Base-by-base conservation (phyloP, 2,797 vertebrate species). In the Manis javanica region DNA sequence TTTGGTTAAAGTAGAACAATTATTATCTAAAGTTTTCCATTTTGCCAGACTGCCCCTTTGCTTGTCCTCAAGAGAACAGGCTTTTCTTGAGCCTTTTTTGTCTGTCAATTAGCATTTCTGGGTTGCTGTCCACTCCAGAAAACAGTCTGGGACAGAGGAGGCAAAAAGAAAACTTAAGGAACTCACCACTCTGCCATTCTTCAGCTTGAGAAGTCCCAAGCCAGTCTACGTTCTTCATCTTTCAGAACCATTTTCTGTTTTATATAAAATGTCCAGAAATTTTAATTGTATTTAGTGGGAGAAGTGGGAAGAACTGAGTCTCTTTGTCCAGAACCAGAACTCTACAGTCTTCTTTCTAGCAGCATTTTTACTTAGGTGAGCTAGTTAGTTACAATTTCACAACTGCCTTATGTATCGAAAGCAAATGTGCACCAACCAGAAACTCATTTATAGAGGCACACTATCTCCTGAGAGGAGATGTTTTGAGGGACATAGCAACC, bases 401-500 rank as follows among this genome's bases (percentile, higher is more conserved):
- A 96, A 61, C 34, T 53, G 61, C 23, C 42, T 39, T 66, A 61
- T 26, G 55, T 19, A 90, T 34, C 78, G 82, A 49, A 94, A 96
- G 82, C 16, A 95, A 55, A 72, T 82, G 31, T 66, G 12, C 66
- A 57, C 21, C 42, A 78, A 82, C 84, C 49, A 85, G 81, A 91
- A 94, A 93, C 74, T 91, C 87, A 83, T 93, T 91, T 94, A 68
- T 14, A 86, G 86, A 46, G 46, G 34, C 79, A 94, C 23, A 69
- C 51, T 55, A 39, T 90, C 92, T 95, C 83, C 86, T 64, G 57
- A 88, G 61, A 75, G 53, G 24, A 87, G 87, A 87, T 29, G 79
- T 83, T 96, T 95, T 77, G 72, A 90, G 96, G 71, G 84, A 97
- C 86, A 74, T 42, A 61, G 75, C 79, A 97, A 97, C 96, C 92